phyloP scores from a whole-genome alignment of 2,113 vertebrate species.

The Paradisaea rubra region DNA sequence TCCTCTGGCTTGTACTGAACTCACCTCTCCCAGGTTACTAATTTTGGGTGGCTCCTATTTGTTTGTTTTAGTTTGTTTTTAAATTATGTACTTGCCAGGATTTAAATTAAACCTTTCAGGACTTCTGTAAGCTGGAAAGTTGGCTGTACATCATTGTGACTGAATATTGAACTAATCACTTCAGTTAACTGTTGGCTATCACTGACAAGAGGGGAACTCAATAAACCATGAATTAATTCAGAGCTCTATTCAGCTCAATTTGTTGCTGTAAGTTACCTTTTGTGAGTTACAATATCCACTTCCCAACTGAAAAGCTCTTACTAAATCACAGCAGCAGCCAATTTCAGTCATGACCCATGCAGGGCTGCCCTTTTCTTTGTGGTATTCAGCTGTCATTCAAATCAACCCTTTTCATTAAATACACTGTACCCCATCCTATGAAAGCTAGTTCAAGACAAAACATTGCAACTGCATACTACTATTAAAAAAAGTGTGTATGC shows the following conservation, averaged over 20 bases:
- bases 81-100: neutral
- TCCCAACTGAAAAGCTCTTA: slow-evolving; percentile 70
- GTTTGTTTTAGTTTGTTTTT: neutral
- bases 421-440: slow-evolving; percentile 49
- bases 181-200: slow-evolving; percentile 48
- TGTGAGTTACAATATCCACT: slow-evolving; percentile 77
- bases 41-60: neutral
- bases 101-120: neutral
- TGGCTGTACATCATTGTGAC: slow-evolving; percentile 33
- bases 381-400: slow-evolving; percentile 85
- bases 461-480: neutral
- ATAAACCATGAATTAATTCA: slow-evolving; percentile 55
- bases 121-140: neutral
- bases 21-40: neutral
- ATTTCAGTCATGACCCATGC: slow-evolving; percentile 79
- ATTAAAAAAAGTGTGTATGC: neutral
- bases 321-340: slow-evolving; percentile 69
- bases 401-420: slow-evolving; percentile 78
- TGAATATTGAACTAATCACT: slow-evolving; percentile 67
- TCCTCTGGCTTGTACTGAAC: neutral
- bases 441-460: neutral
- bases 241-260: slow-evolving; percentile 79
- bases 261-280: slow-evolving; percentile 83
- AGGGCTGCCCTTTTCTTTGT: slow-evolving; percentile 73
- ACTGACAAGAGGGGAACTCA: slow-evolving; percentile 42